These are phyloP conservation scores for Rousettus madagascariensis DNA, from an alignment of 2,797 vertebrate species.

Conservation along the genomic window DNA sequence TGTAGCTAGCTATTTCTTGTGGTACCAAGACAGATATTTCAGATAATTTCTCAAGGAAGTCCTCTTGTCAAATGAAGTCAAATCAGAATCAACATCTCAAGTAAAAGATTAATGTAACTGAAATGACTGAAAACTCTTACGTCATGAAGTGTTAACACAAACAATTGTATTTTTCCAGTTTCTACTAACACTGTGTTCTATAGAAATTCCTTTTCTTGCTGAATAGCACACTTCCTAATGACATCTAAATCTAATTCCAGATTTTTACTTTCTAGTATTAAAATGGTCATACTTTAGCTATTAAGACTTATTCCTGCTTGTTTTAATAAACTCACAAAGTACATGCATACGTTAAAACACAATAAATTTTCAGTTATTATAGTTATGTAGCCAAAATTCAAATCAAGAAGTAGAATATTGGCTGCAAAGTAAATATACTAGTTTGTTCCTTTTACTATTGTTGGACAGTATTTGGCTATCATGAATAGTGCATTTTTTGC, in stretches of 20 bases:
- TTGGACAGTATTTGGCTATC: not conserved
- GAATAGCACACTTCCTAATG: not conserved
- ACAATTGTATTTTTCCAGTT: not conserved
- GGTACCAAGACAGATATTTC: not conserved
- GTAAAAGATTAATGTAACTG: not conserved
- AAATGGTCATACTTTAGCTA: not conserved
- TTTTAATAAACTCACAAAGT: not conserved
- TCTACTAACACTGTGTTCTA: not conserved
- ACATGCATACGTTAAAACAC: not conserved
- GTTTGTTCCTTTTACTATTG: not conserved
- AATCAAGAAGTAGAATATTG: not conserved
- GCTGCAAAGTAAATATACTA: not conserved
- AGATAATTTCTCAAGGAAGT: not conserved
- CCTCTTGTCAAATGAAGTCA: not conserved
- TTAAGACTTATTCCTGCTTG: not conserved
- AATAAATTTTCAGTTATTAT: not conserved
- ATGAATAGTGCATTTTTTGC: not conserved
- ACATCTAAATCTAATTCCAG: not conserved
- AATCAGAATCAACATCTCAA: not conserved
- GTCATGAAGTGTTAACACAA: not conserved
- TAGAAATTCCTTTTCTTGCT: not conserved
- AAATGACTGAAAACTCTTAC: not conserved
- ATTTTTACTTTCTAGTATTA: conserved; percentile 16
- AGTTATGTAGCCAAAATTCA: not conserved
- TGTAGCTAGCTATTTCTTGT: not conserved